Base-by-base conservation (phyloP, 1,140 invertebrate genomes). In the Pseudomyrmex concolor region DNA sequence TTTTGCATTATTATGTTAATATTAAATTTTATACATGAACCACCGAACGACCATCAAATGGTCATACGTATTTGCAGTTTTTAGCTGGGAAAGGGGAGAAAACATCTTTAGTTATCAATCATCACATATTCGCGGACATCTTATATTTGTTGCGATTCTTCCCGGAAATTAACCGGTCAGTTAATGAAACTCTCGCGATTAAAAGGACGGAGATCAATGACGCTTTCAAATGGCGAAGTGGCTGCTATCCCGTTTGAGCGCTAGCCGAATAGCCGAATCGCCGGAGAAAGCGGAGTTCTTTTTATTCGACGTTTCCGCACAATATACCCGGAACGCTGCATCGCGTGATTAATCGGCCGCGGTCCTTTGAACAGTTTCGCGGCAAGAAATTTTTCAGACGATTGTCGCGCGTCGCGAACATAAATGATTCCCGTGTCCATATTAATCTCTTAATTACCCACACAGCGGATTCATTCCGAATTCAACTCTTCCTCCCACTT, bases 381-480 rank as follows among this genome's bases (percentile, higher is more conserved):
- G 54, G 9, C 64, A 12, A 50, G 43, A n/a, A 80, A 80, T 80
- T 71, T 80, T 70, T 59, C 43, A 15, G 66, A 60, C 76, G 19
- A 70, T n/a, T n/a, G 51, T 17, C 51, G 19, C 64, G 15, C 17
- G 68, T 22, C 25, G n/a, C 50, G n/a, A 9, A 50, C 43, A 9
- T 34, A 7, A 34, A 34, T 34, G 5, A 34, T 34, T 45, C 22
- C 45, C 17, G 50, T 48, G 48, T 64, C 43, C 48, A 70, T 25
- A 68, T 70, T 59, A 78, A 78, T 70, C 51, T 78, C 76, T 68
- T 78, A 78, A 78, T 78, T 78, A 78, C 54, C 67, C 34, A 15
- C 64, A n/a, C 51, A 15, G 15, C 13, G 60, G 34, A 7, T 34
- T 34, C 34, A 34, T 34, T 34, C 4, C 25, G 25, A 62, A 9